Conservation (phyloP, 2,888 invertebrate genomes). For the Nomada ferruginata region DNA sequence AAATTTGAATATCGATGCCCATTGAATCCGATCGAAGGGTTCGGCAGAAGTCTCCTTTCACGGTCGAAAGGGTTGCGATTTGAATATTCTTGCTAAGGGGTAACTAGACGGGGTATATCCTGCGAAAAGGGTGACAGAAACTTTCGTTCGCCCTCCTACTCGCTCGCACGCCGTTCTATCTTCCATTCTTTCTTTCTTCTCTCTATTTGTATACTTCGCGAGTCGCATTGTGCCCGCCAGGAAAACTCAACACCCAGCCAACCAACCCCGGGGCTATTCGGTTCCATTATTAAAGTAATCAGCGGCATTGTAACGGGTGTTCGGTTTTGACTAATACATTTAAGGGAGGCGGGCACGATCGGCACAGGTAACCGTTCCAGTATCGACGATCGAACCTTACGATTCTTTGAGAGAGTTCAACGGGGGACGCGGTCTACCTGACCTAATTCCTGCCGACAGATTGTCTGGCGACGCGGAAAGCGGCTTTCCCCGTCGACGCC, state of each 20-base stretch:
- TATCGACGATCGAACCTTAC: slow-evolving; percentile 28
- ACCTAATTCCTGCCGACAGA: slow-evolving; percentile 21
- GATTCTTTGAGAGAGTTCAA: not conserved
- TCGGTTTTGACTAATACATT: slow-evolving; percentile 77
- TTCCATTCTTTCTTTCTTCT: slow-evolving; percentile 71
- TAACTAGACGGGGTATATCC: slow-evolving; percentile 81
- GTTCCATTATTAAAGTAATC: slow-evolving; percentile 83
- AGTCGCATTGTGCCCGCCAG: slow-evolving; percentile 78
- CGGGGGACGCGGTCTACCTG: slow-evolving; percentile 10
- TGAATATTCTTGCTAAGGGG: slow-evolving; percentile 83
- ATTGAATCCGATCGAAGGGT: slow-evolving; percentile 84
- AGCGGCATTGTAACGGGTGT: slow-evolving; percentile 82
- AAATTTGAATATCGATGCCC: slow-evolving; percentile 85
- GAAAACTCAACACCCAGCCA: slow-evolving; percentile 82
- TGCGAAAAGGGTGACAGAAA: slow-evolving; percentile 65
- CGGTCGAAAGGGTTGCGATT: slow-evolving; percentile 82
- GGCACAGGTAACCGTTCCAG: slow-evolving; percentile 69
- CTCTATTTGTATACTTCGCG: slow-evolving; percentile 83
- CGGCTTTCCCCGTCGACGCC: not conserved
- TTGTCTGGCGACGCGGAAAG: not conserved
- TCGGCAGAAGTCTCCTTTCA: slow-evolving; percentile 78
- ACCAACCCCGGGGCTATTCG: slow-evolving; percentile 81
- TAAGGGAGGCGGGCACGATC: slow-evolving; percentile 61
- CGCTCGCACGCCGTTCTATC: slow-evolving; percentile 37
- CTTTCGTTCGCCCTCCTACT: slow-evolving; percentile 1